A percentile compares a stretch with the other conserved stretches of the same genome.
Evolutionary conservation across 2,797 vertebrate genomes (phyloP).

Genomic region (Pipistrellus nathusii): DNA sequence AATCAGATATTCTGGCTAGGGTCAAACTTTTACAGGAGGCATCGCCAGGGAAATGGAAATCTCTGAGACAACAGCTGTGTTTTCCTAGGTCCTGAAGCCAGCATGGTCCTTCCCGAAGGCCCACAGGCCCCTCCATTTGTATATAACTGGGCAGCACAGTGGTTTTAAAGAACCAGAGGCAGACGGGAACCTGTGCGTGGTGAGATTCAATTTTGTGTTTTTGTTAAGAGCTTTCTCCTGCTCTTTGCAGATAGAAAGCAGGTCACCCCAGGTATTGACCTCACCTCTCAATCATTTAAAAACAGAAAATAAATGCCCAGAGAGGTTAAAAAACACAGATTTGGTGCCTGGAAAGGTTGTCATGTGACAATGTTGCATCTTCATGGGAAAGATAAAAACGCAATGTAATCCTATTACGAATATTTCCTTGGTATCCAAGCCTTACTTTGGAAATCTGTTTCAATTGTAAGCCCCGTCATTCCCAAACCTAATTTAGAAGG

Average conservation of each 20-base stretch:
- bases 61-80: neutral
- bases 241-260: constrained; percentile 69
- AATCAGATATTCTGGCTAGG: neutral
- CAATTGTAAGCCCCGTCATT: constrained; percentile 60
- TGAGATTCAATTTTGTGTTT: constrained; percentile 73
- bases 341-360: neutral
- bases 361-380: constrained; percentile 50
- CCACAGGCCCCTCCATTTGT: neutral
- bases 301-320: constrained; percentile 72
- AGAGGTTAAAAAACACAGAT: constrained; percentile 74
- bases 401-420: constrained; percentile 72
- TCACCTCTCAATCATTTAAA: constrained; percentile 64
- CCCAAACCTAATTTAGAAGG: constrained; percentile 66
- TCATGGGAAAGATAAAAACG: constrained; percentile 67
- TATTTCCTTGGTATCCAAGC: constrained; percentile 70
- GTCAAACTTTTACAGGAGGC: neutral
- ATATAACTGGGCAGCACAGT: neutral
- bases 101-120: neutral
- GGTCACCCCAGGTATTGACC: constrained; percentile 62
- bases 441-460: constrained; percentile 73
- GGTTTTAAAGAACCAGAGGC: neutral
- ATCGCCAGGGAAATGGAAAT: neutral
- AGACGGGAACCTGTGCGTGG: neutral
- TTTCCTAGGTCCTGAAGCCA: neutral
- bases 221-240: constrained; percentile 74